Evolutionary conservation across 2,888 invertebrate genomes (phyloP), one percentile per base, ranked within the genome.

Genomic region (Neoitamus cyanurus): DNA sequence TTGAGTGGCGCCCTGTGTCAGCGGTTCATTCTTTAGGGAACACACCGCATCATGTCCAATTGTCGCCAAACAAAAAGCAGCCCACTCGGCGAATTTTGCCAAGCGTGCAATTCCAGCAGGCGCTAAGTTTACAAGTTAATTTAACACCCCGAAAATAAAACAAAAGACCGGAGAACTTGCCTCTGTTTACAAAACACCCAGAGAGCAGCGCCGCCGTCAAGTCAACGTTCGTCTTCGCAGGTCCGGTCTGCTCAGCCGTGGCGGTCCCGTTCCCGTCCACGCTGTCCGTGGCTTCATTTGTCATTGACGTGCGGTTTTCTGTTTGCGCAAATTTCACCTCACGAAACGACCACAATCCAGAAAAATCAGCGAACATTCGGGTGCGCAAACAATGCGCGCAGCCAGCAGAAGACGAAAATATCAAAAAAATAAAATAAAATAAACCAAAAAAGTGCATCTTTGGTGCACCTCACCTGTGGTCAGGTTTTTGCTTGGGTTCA

Each of bases 261-360:
- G 42, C 42, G 11, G 42, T 42, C 42, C n/a, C n/a, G 37, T 11
- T 37, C 13, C 37, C 37, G 3, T 37, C 37, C 37, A 37, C 42
- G n/a, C 3, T n/a, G n/a, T 42, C 42, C 42, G 58, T 58, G 58
- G 25, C 58, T 58, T 75, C 37, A 75, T 75, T 75, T 75, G 75
- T 75, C 75, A 75, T 75, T 75, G 75, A 75, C 37, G 75, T 73
- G 73, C 75, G 37, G 75, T 42, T 75, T 75, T 75, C 25, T 75
- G 75, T 75, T 75, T 75, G 28, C 30, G n/a, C 42, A 75, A 80
- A 80, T 80, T 80, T 80, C 58, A 58, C 34, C 58, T 48, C 78
- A 31, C n/a, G 11, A 80, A 80, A 13, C 48, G 42, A 75, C 75
- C 75, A 25, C 75, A 75, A 42, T 42, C 46, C 75, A 46, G 13